Evolutionary conservation across 2,113 vertebrate genomes (phyloP).

Genomic region (Microcebus griseorufus): DNA sequence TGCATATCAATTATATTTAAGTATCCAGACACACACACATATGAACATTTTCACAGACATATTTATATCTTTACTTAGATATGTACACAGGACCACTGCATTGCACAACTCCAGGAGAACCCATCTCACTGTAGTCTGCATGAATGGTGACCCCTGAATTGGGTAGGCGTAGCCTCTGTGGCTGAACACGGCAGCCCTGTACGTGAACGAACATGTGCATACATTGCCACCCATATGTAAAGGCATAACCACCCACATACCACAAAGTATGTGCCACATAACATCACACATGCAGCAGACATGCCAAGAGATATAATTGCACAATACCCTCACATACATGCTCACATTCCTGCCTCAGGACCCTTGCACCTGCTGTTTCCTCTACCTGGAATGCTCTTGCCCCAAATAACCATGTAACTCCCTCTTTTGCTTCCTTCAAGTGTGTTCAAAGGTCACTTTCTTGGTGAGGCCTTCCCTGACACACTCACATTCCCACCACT

Average conservation of each 20-base stretch:
- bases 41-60: not conserved
- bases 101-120: not conserved
- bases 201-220: fast-evolving
- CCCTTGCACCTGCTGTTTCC: not conserved
- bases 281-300: not conserved
- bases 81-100: not conserved
- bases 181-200: not conserved
- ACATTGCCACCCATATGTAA: not conserved
- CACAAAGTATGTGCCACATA: not conserved
- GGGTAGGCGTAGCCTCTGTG: not conserved
- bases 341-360: not conserved
- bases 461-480: not conserved
- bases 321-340: fast-evolving
- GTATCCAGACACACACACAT: not conserved
- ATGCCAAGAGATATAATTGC: not conserved
- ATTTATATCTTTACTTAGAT: not conserved
- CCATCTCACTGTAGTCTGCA: not conserved
- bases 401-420: not conserved
- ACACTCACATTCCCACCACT: too few species aligned
- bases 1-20: not conserved
- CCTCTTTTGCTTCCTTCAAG: not conserved
- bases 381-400: not conserved
- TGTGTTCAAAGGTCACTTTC: not conserved
- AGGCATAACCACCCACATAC: not conserved
- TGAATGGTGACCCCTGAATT: not conserved